phyloP scores from a whole-genome alignment of 2,888 invertebrate species.

The Nebria salina region DNA sequence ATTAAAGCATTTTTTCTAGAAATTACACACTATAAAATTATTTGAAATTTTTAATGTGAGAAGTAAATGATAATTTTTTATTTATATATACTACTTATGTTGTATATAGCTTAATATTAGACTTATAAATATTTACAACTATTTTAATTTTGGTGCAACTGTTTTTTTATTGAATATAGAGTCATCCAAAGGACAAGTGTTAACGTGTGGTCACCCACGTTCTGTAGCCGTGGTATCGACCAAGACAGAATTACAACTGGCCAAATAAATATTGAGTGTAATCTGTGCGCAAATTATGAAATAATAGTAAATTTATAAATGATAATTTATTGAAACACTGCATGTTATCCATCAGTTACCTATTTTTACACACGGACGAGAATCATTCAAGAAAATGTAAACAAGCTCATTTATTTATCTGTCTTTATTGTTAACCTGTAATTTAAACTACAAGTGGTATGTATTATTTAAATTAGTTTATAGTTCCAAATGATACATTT shows the following conservation, averaged over 20 bases:
- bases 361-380: conserved; percentile 32
- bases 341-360: conserved; percentile 25
- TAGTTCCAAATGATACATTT: neutral
- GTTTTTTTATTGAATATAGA: neutral
- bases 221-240: conserved; percentile 23
- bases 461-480: conserved; percentile 6
- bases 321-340: conserved; percentile 26
- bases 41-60: too few species aligned
- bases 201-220: neutral
- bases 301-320: conserved; percentile 7
- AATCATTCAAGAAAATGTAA: conserved; percentile 42
- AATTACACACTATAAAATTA: too few species aligned
- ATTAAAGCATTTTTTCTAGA: too few species aligned
- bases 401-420: conserved; percentile 40
- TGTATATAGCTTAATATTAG: too few species aligned
- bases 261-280: conserved; percentile 29
- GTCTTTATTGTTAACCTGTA: conserved; percentile 23
- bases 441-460: conserved; percentile 22
- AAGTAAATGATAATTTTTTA: too few species aligned
- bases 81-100: too few species aligned
- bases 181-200: neutral
- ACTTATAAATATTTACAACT: too few species aligned
- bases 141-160: neutral
- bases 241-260: conserved; percentile 20
- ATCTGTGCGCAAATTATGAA: conserved; percentile 5